A percentile compares a stretch with the other conserved stretches of the same genome.
These are phyloP conservation scores for Gymnopithys bicolor DNA, from an alignment of 2,797 vertebrate genomes.

Conservation along the genomic window DNA sequence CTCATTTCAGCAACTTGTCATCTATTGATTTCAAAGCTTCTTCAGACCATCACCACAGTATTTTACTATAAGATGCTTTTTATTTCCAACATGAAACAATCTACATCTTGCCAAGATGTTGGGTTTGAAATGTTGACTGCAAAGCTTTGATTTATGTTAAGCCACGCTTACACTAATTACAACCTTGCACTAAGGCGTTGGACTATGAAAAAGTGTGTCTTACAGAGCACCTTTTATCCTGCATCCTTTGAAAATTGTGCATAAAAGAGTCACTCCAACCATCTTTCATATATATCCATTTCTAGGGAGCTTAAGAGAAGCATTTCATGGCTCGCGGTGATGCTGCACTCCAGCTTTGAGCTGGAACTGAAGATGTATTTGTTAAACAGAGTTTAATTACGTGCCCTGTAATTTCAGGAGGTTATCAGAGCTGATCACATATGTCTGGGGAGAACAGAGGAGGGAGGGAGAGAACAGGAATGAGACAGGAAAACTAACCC, in stretches of 20 bases:
- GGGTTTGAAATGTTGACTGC: constrained; percentile 61
- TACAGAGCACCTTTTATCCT: neutral
- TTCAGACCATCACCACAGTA: constrained; percentile 25
- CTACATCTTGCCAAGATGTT: constrained; percentile 53
- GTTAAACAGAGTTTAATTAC: neutral
- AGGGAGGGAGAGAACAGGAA: neutral
- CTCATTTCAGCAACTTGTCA: constrained; percentile 65
- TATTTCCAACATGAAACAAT: constrained; percentile 62
- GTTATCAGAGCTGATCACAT: neutral
- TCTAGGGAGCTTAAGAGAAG: neutral
- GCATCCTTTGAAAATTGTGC: neutral
- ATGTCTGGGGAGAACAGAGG: neutral
- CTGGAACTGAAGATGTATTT: neutral
- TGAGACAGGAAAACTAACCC: neutral
- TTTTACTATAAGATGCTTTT: constrained; percentile 61
- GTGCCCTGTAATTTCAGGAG: neutral
- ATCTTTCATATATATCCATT: neutral
- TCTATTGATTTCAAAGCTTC: constrained; percentile 65
- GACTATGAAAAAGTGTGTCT: constrained; percentile 16
- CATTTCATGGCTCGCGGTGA: neutral
- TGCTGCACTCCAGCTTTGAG: neutral
- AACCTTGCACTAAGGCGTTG: constrained; percentile 38
- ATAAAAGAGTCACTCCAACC: neutral
- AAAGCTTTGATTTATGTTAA: constrained; percentile 68
- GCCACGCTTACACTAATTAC: constrained; percentile 61